Base-by-base conservation (phyloP, 2,888 invertebrate genomes). In the Tetragonula carbonaria region DNA sequence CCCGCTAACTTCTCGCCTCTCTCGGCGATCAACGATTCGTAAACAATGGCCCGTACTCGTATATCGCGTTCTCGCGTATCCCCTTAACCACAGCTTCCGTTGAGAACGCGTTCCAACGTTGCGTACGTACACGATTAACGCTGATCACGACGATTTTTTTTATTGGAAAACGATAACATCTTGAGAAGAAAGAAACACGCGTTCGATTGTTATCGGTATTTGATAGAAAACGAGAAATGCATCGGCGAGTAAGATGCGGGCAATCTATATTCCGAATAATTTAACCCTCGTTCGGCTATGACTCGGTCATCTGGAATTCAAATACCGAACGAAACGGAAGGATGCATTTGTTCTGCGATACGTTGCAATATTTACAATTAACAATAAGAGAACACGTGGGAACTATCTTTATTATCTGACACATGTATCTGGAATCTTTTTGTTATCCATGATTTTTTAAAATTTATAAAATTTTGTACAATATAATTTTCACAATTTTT, bases 1-100 rank as follows among this genome's bases (percentile, higher is more conserved):
- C n/a, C 33, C 18, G 62, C 18, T n/a, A 74, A 66, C 70, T 71
- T 71, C 70, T 28, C 70, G 59, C 70, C 33, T 51, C 33, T 51
- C 62, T 14, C 5, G 68, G 13, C 38, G 55, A 73, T 62, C 53
- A 16, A 62, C 62, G 75, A 67, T 33, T 38, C 67, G 59, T 53
- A 53, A 78, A 62, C 72, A 51, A 33, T 5, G 21, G 21, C 4
- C 63, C 11, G 11, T 21, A 18, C 2, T 33, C 5, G 28, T 33
- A 21, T 21, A 21, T 21, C 33, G 13, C 65, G 65, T 21, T 21
- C 0, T 0, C 5, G 13, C 13, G 21, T 33, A 21, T 21, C 21
- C 23, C 28, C 21, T 57, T 62, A 53, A 51, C 18, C 28, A 23
- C 74, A 51, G 18, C 18, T n/a, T 55, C 50, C 5, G 51, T 4